Percentiles rank a stretch among this genome's conserved stretches.
Conservation (phyloP, 2,888 invertebrate species). For the Magallana nippona region DNA sequence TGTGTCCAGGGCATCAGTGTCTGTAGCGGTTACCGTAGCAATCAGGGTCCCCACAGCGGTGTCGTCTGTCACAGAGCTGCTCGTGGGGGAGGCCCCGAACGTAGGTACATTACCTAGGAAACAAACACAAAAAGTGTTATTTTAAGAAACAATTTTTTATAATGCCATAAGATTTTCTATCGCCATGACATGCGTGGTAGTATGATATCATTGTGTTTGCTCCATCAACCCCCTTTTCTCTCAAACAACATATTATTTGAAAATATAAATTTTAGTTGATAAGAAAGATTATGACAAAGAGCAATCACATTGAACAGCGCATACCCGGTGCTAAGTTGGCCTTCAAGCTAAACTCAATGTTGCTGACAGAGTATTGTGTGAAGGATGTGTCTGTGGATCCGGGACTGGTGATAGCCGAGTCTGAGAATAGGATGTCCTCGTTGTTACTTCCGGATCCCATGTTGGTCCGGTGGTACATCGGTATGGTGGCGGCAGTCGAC, state of each 20-base stretch:
- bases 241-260: too few relatives aligned
- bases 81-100: conserved; percentile 34
- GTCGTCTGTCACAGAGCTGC: conserved; percentile 47
- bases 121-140: too few relatives aligned
- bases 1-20: conserved; percentile 49
- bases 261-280: too few relatives aligned
- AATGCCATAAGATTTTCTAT: too few relatives aligned
- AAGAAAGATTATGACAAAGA: too few relatives aligned
- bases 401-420: not conserved
- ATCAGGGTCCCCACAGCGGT: conserved; percentile 41
- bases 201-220: too few relatives aligned
- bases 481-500: not conserved
- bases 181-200: too few relatives aligned
- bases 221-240: too few relatives aligned
- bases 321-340: conserved; percentile 38
- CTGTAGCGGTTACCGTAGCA: conserved; percentile 43
- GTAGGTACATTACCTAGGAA: conserved; percentile 37
- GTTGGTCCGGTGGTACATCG: not conserved
- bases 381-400: not conserved
- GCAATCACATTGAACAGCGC: too few relatives aligned
- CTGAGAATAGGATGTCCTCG: not conserved
- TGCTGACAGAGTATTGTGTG: not conserved
- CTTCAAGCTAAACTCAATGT: conserved; percentile 30
- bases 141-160: too few relatives aligned
- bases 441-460: not conserved